Percentiles rank a stretch among this genome's conserved stretches.
phyloP scores from a whole-genome alignment of 53 echinoderm and acorn worm species.

The Temnopleurus reevesii region DNA sequence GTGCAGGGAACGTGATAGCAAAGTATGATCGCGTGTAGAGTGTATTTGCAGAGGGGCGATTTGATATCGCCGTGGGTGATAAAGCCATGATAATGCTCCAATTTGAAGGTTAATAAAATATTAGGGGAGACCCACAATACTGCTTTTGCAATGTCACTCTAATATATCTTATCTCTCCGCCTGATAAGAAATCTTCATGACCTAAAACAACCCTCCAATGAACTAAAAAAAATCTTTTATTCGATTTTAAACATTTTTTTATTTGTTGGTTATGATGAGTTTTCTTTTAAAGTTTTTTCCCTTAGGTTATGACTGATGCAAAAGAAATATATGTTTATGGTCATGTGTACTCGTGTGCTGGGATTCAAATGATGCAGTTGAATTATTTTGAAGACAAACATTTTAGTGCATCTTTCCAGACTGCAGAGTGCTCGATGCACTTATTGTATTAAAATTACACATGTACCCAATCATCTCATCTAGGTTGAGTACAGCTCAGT shows the following conservation, averaged over 20 bases:
- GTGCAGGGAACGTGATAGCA: background rate
- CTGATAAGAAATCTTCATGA: background rate
- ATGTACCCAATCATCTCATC: no score
- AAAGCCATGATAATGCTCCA: background rate
- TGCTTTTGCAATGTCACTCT: background rate
- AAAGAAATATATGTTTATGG: no score
- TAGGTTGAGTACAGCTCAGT: no score
- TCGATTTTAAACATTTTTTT: background rate
- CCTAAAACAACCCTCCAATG: background rate
- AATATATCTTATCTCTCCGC: background rate
- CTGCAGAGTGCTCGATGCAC: no score
- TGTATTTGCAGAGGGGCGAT: slow-evolving; percentile 15
- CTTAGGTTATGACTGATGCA: no score
- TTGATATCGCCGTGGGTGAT: background rate
- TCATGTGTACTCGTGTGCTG: no score
- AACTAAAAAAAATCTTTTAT: background rate
- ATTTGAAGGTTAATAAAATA: slow-evolving; percentile 9
- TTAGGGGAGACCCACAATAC: background rate
- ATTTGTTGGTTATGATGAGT: background rate
- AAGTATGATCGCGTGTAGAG: background rate
- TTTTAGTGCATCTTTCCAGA: no score
- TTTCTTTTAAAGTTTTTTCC: no score
- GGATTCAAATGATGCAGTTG: no score
- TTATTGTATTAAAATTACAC: no score
- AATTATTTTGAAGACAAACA: no score